A percentile compares a stretch with the other conserved stretches of the same genome.
Conservation (phyloP, 2,888 invertebrate species). For the Callosobruchus maculatus region DNA sequence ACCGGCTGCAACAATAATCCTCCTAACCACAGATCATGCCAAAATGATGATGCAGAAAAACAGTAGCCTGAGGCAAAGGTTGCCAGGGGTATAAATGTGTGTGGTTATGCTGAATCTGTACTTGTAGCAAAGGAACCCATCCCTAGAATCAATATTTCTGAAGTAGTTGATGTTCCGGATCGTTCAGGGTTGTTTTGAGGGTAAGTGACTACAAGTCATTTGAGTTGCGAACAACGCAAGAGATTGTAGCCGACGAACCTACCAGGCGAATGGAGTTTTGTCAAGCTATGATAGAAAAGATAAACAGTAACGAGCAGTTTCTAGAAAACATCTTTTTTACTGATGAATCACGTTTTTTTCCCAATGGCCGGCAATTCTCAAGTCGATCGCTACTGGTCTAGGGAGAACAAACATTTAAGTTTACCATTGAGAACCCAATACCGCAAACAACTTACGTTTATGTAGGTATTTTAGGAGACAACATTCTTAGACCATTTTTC, state of each 20-base stretch:
- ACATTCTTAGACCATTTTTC: slow-evolving; percentile 8
- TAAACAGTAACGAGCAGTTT: background rate
- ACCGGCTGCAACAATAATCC: too few relatives aligned
- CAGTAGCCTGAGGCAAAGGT: background rate
- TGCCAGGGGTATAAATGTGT: background rate
- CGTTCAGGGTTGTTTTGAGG: slow-evolving; percentile 3
- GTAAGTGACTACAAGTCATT: slow-evolving; percentile 3
- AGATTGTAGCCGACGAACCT: background rate
- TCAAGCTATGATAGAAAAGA: slow-evolving; percentile 1
- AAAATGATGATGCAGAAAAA: too few relatives aligned
- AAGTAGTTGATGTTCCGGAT: background rate
- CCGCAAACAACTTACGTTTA: slow-evolving; percentile 1
- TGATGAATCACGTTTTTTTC: slow-evolving; percentile 4
- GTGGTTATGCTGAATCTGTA: slow-evolving; percentile 3
- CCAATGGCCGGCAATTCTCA: slow-evolving; percentile 1
- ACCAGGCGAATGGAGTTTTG: slow-evolving; percentile 4
- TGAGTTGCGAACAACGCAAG: background rate
- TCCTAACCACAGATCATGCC: too few relatives aligned
- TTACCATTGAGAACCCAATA: background rate
- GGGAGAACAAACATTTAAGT: background rate
- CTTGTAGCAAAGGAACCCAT: background rate
- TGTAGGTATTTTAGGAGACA: slow-evolving; percentile 4
- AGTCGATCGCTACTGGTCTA: background rate
- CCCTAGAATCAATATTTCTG: background rate
- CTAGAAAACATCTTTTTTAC: slow-evolving; percentile 1